These are phyloP conservation scores for Anguilla pacifica DNA, from an alignment of 2,797 vertebrate species.

Conservation along the genomic window DNA sequence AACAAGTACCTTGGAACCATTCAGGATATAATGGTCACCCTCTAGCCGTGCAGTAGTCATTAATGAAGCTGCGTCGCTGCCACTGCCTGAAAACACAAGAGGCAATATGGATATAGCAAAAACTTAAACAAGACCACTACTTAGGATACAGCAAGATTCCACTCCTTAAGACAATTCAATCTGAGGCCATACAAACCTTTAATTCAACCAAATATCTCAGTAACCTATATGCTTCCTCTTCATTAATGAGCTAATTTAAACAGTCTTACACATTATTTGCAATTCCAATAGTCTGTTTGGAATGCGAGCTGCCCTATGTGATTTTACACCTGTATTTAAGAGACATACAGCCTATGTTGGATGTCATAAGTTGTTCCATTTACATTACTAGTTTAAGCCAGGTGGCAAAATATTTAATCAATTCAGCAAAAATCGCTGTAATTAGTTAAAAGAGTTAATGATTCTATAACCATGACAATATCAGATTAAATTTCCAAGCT, in stretches of 20 bases:
- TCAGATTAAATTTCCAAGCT: not conserved
- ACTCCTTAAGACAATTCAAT: not conserved
- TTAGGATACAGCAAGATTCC: not conserved
- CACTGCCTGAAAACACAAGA: slow-evolving; percentile 75
- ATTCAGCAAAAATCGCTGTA: not conserved
- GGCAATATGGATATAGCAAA: not conserved
- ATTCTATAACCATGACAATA: not conserved
- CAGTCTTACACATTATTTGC: not conserved
- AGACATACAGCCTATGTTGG: not conserved
- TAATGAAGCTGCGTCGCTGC: slow-evolving; percentile 93
- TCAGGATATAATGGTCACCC: slow-evolving; percentile 87
- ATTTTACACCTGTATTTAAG: not conserved
- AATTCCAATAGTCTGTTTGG: not conserved
- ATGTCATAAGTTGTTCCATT: not conserved
- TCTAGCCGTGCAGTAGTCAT: slow-evolving; percentile 82
- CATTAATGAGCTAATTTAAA: not conserved
- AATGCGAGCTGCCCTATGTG: no score
- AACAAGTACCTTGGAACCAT: slow-evolving; percentile 88
- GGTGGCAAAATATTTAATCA: not conserved
- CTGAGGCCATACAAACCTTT: not conserved
- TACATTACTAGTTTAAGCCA: not conserved
- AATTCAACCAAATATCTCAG: not conserved
- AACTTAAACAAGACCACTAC: not conserved
- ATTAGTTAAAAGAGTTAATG: not conserved
- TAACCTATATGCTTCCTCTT: not conserved